Conservation (phyloP, 2,888 invertebrate species). For the Uropetala carovei region DNA sequence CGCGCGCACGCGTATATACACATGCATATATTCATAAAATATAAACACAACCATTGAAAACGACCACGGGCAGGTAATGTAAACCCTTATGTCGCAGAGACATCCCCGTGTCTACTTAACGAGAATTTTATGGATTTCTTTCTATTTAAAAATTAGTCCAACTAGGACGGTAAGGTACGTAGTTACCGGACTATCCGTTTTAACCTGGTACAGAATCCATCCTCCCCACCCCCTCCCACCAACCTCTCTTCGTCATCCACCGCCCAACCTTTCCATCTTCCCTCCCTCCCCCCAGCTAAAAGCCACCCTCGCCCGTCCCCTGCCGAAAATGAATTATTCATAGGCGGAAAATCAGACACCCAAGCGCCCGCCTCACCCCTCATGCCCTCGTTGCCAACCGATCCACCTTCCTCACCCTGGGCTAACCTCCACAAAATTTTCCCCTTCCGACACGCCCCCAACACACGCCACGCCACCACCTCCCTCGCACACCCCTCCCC, state of each 20-base stretch:
- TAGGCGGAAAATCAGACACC: conserved; percentile 18
- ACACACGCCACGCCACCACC: too few species aligned
- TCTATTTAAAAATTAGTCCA: background rate
- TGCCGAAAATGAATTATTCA: conserved; percentile 22
- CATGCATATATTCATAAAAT: background rate
- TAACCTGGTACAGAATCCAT: background rate
- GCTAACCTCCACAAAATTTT: background rate
- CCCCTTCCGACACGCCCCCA: background rate
- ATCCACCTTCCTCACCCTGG: background rate
- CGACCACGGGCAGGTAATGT: background rate
- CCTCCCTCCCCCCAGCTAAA: background rate
- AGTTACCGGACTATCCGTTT: background rate
- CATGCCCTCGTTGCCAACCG: background rate
- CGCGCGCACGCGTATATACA: background rate
- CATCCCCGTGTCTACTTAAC: background rate
- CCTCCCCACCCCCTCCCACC: background rate
- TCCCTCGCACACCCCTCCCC: too few species aligned
- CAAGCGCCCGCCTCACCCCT: background rate
- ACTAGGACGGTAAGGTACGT: background rate
- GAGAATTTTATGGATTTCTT: background rate
- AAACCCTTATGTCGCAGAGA: background rate
- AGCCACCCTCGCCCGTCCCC: conserved; percentile 21
- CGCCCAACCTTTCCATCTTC: background rate
- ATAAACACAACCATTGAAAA: background rate
- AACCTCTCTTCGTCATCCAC: background rate